phyloP scores from a whole-genome alignment of 2,888 invertebrate genomes.

The Phlogophora meticulosa region DNA sequence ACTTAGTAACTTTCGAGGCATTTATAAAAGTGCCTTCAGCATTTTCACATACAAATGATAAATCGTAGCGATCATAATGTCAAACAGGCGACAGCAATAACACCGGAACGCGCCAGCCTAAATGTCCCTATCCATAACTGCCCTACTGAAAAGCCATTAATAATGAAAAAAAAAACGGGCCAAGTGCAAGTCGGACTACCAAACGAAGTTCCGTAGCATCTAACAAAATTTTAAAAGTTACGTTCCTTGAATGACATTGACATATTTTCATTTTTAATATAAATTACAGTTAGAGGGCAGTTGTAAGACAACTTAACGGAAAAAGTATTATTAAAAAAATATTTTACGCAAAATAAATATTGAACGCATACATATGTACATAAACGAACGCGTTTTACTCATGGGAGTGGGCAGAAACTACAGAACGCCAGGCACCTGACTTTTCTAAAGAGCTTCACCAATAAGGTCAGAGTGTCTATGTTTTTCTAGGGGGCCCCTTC shows the following conservation, averaged over 20 bases:
- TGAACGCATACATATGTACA: neutral
- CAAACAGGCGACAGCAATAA: neutral
- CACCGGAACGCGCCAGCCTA: constrained; percentile 8
- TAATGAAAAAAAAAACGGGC: constrained; percentile 2
- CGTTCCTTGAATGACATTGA: too few species aligned
- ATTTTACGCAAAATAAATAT: neutral
- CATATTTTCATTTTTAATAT: too few species aligned
- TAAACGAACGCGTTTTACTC: too few species aligned
- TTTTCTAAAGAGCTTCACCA: too few species aligned
- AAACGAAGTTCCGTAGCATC: too few species aligned
- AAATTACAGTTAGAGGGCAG: neutral
- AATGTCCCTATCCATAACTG: constrained; percentile 1
- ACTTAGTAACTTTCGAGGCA: neutral
- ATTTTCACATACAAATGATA: constrained; percentile 13
- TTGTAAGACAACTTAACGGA: neutral
- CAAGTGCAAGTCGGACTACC: too few species aligned
- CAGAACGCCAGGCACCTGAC: too few species aligned
- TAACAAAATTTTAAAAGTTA: too few species aligned
- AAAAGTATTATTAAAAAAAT: neutral
- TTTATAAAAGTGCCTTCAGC: neutral
- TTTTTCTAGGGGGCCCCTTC: too few species aligned
- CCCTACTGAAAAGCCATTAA: constrained; percentile 4
- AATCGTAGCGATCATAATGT: constrained; percentile 15
- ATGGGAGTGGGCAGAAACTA: too few species aligned
- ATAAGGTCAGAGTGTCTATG: too few species aligned